Evolutionary conservation across 2,888 invertebrate species (phyloP).

Genomic region (Sepiola atlantica): DNA sequence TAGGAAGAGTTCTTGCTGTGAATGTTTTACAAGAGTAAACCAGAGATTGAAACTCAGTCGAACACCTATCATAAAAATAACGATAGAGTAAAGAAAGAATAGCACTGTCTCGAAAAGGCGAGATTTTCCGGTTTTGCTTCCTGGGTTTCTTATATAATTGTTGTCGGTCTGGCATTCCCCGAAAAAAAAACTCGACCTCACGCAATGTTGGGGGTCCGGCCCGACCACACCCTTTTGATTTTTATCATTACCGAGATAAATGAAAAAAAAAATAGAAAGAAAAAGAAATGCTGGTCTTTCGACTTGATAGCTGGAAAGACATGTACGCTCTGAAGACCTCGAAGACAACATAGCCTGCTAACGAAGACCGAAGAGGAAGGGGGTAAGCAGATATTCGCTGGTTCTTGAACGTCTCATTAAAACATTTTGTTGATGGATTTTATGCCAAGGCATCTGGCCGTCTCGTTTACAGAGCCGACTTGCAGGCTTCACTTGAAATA

Average conservation of each 20-base stretch:
- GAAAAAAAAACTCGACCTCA: not conserved
- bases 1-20: too few species aligned
- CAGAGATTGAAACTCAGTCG: too few species aligned
- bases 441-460: not conserved
- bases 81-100: too few species aligned
- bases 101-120: not conserved
- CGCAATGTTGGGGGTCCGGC: not conserved
- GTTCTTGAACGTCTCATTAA: conserved; percentile 32
- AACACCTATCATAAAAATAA: too few species aligned
- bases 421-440: not conserved
- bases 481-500: not conserved
- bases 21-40: too few species aligned
- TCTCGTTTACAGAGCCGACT: not conserved
- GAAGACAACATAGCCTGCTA: not conserved
- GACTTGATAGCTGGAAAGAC: not conserved
- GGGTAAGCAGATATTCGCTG: not conserved
- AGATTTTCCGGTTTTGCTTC: not conserved
- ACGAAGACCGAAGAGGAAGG: not conserved
- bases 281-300: not conserved
- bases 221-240: not conserved
- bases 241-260: not conserved
- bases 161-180: not conserved
- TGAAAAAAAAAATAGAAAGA: too few species aligned
- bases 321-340: not conserved
- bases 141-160: not conserved